phyloP scores from a whole-genome alignment of 2,797 vertebrate genomes.

The Valencia hispanica region DNA sequence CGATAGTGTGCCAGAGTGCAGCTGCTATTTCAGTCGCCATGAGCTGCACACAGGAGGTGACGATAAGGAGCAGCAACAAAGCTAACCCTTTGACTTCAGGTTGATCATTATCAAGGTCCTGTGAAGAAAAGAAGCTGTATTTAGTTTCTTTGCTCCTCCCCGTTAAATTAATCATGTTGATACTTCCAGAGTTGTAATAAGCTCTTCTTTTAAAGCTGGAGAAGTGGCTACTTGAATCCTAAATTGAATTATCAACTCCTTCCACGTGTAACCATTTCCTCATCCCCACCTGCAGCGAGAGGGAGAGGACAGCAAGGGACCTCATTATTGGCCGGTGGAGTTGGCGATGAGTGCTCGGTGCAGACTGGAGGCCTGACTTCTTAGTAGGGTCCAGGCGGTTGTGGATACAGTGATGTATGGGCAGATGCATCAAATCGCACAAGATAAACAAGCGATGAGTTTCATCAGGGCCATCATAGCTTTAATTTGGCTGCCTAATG shows the following conservation, averaged over 20 bases:
- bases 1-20: constrained; percentile 66
- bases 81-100: constrained; percentile 27
- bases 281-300: constrained; percentile 55
- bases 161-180: background rate
- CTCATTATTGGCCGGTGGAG: constrained; percentile 58
- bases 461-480: constrained; percentile 97
- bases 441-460: constrained; percentile 98
- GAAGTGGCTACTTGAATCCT: constrained; percentile 27
- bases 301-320: constrained; percentile 32
- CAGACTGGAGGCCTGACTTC: constrained; percentile 74
- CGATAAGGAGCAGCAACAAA: constrained; percentile 37
- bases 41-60: constrained; percentile 48
- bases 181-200: constrained; percentile 20
- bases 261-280: constrained; percentile 52
- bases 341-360: constrained; percentile 55
- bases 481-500: constrained; percentile 98
- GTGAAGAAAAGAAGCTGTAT: background rate
- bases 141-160: background rate
- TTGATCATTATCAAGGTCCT: constrained; percentile 25
- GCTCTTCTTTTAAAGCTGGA: constrained; percentile 25
- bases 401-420: constrained; percentile 84
- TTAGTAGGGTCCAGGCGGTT: constrained; percentile 75
- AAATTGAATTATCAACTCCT: constrained; percentile 71
- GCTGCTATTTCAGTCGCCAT: constrained; percentile 63
- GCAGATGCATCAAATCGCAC: constrained; percentile 96